Evolutionary conservation across 2,113 vertebrate genomes (phyloP), one percentile per base, ranked within the genome.

Genomic region (Ceyx margarethae): DNA sequence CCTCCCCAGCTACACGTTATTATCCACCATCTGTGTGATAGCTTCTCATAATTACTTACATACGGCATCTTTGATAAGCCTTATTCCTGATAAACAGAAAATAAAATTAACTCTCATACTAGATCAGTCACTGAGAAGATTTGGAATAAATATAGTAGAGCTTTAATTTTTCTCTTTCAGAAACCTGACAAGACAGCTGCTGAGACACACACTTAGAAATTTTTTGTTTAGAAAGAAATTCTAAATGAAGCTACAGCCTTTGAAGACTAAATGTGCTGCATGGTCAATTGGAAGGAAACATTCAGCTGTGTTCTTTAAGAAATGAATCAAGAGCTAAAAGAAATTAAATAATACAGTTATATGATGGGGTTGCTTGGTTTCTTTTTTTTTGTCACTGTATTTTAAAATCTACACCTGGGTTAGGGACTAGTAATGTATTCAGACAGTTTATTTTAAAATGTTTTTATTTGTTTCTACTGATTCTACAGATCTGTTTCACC

Each of bases 81-180:
- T 94, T 96, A 96, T 91, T 98, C 94, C 94, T n/a, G 84, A 97
- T 96, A 97, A 97, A 97, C 91, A 97, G 95, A 97, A 98, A 98
- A 98, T 97, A 97, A 97, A 97, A 97, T 97, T 95, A 98, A 97
- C 95, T 97, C 79, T 95, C 88, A 51, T 91, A 87, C 84, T 95
- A 95, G 92, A 97, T 95, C 93, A 95, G 93, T 96, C 92, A 94
- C 85, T 94, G 81, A 95, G 88, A 81, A 97, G 81, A 83, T 78
- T 96, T 91, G 75, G 75, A 97, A 96, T 97, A 97, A 97, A 98
- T 97, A 96, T 87, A 94, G 96, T 91, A 94, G 68, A 85, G 81
- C 72, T 97, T 96, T 96, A 94, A 90, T 97, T 96, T 97, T 96
- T 94, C 61, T 87, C 56, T 97, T 97, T 97, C 93, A 97, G 77